Evolutionary conservation across 2,113 vertebrate species (phyloP), one percentile per base, ranked within the genome.

Genomic region (Sclerurus mexicanus): DNA sequence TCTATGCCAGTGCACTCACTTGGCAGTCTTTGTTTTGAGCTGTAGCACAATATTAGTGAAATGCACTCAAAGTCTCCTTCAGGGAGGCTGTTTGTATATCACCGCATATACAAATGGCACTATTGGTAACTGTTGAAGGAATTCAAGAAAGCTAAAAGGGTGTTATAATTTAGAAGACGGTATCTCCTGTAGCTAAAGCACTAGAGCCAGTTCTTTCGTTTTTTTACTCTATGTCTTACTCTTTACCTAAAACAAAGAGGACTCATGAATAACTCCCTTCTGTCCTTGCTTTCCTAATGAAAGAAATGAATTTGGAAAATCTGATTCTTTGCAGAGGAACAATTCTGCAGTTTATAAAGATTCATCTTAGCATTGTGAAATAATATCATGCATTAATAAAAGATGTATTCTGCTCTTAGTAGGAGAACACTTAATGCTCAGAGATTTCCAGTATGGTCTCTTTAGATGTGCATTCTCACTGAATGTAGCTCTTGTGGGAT

Each of bases 41-140:
- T 91, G 77, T 37, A 75, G 84, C 56, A 58, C 82, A 91, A 3
- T 87, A 89, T 59, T 64, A 73, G 87, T 91, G 91, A 95, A 95
- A 72, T 69, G 82, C 62, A 62, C 59, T 37, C 52, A 12, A 42
- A 77, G 23, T 2, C 39, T 74, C 55, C 73, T 44, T 14, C 19
- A 40, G 64, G 39, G 44, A 90, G 14, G 19, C 33, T 68, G 22
- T 37, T 94, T 42, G 39, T 94, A 55, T 92, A 69, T 95, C 77
- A 62, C 37, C 37, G 16, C 20, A 4, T 56, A n/a, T 86, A 71
- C n/a, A 62, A 74, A 73, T 1, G 0, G 1, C 40, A 23, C 25
- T 49, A 23, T 1, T 68, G 68, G 52, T 84, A 89, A 44, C 83
- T 39, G 28, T 24, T 52, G 46, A 69, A 89, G 37, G 44, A 72